A percentile compares a stretch with the other conserved stretches of the same genome.
Conservation (phyloP, 2,113 vertebrate species). For the Anoplopoma fimbria region DNA sequence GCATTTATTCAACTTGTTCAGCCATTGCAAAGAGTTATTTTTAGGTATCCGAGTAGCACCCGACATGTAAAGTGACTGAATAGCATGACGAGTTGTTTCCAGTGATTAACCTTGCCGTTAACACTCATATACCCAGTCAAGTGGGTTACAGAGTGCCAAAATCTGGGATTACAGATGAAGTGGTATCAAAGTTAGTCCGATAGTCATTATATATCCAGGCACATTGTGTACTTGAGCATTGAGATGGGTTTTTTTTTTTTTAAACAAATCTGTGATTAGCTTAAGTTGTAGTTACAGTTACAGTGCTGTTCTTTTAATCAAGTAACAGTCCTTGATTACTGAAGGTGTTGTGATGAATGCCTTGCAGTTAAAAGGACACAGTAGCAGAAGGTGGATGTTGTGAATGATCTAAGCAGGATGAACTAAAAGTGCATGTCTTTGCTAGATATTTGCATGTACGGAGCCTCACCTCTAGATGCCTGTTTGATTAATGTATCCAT, state of each 20-base stretch:
- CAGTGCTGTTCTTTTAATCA: conserved; percentile 19
- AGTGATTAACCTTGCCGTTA: conserved; percentile 45
- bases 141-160: not conserved
- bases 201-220: conserved; percentile 32
- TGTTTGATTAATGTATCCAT: conserved; percentile 44
- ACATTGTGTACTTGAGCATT: not conserved
- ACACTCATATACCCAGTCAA: conserved; percentile 21
- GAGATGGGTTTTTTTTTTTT: conserved; percentile 9
- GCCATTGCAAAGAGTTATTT: conserved; percentile 13
- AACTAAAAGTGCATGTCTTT: not conserved
- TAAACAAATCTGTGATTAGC: conserved; percentile 18
- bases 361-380: not conserved
- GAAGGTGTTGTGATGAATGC: conserved; percentile 5
- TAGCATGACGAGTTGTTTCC: conserved; percentile 24
- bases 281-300: conserved; percentile 13
- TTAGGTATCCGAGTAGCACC: not conserved
- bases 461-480: conserved; percentile 22
- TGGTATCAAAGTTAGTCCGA: conserved; percentile 20
- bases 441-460: not conserved
- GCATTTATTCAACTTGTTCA: conserved; percentile 3
- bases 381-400: not conserved
- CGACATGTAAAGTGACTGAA: conserved; percentile 21
- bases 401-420: conserved; percentile 1
- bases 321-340: conserved; percentile 10
- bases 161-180: conserved; percentile 26